Conservation (phyloP, 2,113 vertebrate genomes). For the Tupaia tana region DNA sequence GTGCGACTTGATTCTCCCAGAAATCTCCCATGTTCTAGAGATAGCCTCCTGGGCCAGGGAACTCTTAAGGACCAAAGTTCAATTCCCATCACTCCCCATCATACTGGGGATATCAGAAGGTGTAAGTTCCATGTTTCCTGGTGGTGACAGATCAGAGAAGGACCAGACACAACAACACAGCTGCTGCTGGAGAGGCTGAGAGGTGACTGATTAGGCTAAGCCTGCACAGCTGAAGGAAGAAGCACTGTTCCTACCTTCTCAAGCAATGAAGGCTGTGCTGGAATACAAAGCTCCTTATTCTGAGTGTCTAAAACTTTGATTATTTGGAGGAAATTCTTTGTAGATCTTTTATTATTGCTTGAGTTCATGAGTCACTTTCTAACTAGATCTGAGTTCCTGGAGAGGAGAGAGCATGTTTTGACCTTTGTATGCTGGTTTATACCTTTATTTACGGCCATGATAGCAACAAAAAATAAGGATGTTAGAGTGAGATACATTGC, state of each 20-base stretch:
- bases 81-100: conserved; percentile 82
- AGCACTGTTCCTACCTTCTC: not conserved
- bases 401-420: not conserved
- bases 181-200: conserved; percentile 85
- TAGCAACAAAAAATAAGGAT: not conserved
- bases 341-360: conserved; percentile 12
- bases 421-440: conserved; percentile 2
- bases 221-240: conserved; percentile 42
- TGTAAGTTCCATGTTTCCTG: conserved; percentile 70
- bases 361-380: not conserved
- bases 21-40: conserved; percentile 84
- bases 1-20: conserved; percentile 85
- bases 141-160: conserved; percentile 87
- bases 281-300: not conserved
- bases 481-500: not conserved
- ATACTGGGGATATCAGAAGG: conserved; percentile 82
- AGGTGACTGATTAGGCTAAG: conserved; percentile 78
- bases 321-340: conserved; percentile 1
- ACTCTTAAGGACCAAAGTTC: conserved; percentile 84
- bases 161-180: conserved; percentile 80
- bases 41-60: conserved; percentile 83
- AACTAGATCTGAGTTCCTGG: not conserved
- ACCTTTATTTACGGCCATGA: not conserved
- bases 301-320: not conserved
- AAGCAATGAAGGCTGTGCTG: not conserved